Conservation (phyloP, 1,140 invertebrate genomes). For the Nymphalis io region DNA sequence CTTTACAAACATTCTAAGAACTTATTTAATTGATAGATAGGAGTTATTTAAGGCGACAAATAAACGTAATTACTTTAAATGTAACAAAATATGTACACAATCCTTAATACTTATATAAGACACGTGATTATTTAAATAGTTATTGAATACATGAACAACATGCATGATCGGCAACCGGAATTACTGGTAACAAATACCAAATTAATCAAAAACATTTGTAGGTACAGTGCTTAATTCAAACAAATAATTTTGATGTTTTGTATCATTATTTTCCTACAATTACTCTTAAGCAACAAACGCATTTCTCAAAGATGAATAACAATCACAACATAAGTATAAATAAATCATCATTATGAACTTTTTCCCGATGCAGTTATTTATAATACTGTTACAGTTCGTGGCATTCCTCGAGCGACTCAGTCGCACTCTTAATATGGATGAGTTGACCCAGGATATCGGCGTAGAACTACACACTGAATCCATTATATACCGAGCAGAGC, state of each 20-base stretch:
- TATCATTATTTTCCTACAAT: too few relatives aligned
- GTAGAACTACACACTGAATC: slow-evolving; percentile 90
- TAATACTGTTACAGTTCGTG: slow-evolving; percentile 81
- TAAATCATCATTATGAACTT: neutral
- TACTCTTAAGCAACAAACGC: neutral
- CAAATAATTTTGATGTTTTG: too few relatives aligned
- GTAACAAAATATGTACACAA: neutral
- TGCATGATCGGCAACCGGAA: too few relatives aligned
- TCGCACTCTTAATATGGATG: slow-evolving; percentile 87
- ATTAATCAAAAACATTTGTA: too few relatives aligned
- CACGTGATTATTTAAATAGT: too few relatives aligned
- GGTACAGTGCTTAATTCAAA: too few relatives aligned
- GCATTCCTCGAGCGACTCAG: slow-evolving; percentile 88
- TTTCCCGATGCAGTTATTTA: slow-evolving; percentile 3
- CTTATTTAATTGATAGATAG: neutral
- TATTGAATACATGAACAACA: too few relatives aligned
- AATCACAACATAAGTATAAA: neutral
- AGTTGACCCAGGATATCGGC: slow-evolving; percentile 88
- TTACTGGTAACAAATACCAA: too few relatives aligned
- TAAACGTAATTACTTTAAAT: slow-evolving; percentile 3
- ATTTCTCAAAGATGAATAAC: neutral
- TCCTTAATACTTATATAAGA: neutral
- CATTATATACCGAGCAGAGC: slow-evolving; percentile 87
- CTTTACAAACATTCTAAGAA: neutral
- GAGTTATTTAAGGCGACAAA: neutral